phyloP scores from a whole-genome alignment of 2,888 invertebrate species.

The Augiades crinisus region DNA sequence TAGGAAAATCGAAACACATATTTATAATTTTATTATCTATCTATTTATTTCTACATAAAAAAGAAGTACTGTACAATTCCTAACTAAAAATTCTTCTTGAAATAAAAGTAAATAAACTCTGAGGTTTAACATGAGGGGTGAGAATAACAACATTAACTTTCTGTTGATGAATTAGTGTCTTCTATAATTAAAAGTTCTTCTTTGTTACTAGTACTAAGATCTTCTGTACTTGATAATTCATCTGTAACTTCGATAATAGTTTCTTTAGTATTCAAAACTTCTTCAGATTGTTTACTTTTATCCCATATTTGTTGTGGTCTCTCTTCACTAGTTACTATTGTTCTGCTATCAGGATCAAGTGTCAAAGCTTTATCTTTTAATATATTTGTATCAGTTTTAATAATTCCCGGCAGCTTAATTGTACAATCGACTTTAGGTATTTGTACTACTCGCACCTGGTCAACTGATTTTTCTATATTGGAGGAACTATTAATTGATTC shows the following conservation, averaged over 20 bases:
- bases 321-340: constrained; percentile 9
- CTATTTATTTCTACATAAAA: constrained; percentile 24
- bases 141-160: constrained; percentile 2
- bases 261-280: not conserved
- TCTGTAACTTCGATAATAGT: not conserved
- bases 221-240: constrained; percentile 3
- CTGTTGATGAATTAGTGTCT: not conserved
- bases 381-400: constrained; percentile 28
- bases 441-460: constrained; percentile 67
- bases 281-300: not conserved
- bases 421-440: constrained; percentile 64
- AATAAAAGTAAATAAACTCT: constrained; percentile 11
- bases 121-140: constrained; percentile 8
- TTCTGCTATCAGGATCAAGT: constrained; percentile 29
- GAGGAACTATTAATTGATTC: constrained; percentile 53
- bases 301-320: constrained; percentile 2
- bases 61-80: constrained; percentile 27
- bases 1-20: no score
- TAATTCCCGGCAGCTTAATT: constrained; percentile 37
- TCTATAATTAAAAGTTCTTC: not conserved
- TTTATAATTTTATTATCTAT: constrained; percentile 24
- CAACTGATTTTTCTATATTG: constrained; percentile 52
- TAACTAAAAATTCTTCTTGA: constrained; percentile 20
- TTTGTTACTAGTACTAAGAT: not conserved
- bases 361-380: constrained; percentile 9